phyloP scores from a whole-genome alignment of 2,113 vertebrate genomes.

The Scomber scombrus region DNA sequence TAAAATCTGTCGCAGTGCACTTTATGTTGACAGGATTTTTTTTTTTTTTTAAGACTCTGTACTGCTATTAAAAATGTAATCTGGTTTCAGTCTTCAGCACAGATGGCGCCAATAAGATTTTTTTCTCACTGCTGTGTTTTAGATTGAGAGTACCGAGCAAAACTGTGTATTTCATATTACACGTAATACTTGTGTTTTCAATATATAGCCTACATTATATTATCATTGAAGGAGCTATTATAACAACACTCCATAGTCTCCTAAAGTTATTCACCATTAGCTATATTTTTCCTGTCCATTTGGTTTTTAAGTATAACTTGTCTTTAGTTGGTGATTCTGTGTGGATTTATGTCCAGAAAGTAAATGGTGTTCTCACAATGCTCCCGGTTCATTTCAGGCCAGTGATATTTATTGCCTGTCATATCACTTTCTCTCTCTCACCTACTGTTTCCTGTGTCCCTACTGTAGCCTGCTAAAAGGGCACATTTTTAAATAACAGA shows the following conservation, averaged over 20 bases:
- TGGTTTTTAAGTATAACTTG: not conserved
- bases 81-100: constrained; percentile 8
- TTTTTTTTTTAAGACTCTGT: not conserved
- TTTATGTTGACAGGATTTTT: constrained; percentile 5
- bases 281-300: not conserved
- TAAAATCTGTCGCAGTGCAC: constrained; percentile 11
- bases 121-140: not conserved
- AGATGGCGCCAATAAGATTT: not conserved
- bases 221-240: no score
- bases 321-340: not conserved
- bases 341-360: not conserved
- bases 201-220: no score
- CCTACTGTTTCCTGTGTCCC: no score
- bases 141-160: not conserved
- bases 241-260: no score
- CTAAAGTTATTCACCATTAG: not conserved
- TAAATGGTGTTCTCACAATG: not conserved
- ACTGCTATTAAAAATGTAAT: constrained; percentile 1
- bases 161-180: not conserved
- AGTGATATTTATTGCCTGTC: no score
- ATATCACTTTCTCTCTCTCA: no score
- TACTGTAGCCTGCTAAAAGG: no score
- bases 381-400: no score
- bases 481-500: no score
- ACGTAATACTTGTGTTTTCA: not conserved